Conservation (phyloP, 1,140 invertebrate genomes). For the Lutraria rhynchaena region DNA sequence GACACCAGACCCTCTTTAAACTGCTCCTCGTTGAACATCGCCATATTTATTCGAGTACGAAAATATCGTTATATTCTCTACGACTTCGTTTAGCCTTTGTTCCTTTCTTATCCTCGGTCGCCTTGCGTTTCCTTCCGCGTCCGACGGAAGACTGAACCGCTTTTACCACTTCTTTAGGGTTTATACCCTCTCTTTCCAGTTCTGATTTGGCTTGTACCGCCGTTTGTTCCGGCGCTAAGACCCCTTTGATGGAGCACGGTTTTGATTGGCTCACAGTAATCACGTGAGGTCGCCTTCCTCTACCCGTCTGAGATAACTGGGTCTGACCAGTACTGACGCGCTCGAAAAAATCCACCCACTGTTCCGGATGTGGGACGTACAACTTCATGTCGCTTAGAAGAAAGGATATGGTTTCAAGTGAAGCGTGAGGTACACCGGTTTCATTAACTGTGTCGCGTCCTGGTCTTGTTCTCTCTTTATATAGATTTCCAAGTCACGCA, state of each 20-base stretch:
- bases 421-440: conserved; percentile 34
- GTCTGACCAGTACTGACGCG: conserved; percentile 24
- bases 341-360: conserved; percentile 55
- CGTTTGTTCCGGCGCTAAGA: conserved; percentile 31
- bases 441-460: conserved; percentile 4
- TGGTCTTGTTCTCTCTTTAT: conserved; percentile 28
- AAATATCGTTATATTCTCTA: conserved; percentile 9
- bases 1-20: conserved; percentile 30
- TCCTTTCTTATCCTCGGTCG: neutral
- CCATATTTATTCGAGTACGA: conserved; percentile 24
- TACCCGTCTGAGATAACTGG: conserved; percentile 5
- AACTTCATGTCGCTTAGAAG: conserved; percentile 28
- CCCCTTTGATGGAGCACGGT: conserved; percentile 11
- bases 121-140: neutral
- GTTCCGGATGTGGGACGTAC: conserved; percentile 48
- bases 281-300: neutral
- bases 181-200: conserved; percentile 32
- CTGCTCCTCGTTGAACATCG: conserved; percentile 18
- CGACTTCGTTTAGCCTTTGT: neutral
- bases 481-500: conserved; percentile 32
- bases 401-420: conserved; percentile 38
- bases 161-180: conserved; percentile 9
- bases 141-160: conserved; percentile 3
- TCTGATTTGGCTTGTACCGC: conserved; percentile 32
- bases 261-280: conserved; percentile 26